Percentiles rank a stretch among this genome's conserved stretches.
Evolutionary conservation across 2,113 vertebrate genomes (phyloP).

Genomic region (Chloropsis hardwickii): DNA sequence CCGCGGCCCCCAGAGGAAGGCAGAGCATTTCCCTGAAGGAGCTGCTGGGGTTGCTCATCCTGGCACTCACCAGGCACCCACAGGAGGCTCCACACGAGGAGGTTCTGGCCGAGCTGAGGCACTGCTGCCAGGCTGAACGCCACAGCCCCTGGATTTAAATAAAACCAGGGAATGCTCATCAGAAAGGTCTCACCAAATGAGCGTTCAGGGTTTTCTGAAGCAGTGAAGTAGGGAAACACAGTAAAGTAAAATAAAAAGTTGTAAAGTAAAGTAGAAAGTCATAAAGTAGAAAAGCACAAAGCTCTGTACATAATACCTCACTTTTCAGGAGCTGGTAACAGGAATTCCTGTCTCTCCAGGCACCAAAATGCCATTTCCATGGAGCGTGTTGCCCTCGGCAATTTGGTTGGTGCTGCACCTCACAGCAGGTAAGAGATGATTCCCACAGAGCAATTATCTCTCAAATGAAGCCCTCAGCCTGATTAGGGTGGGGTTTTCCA

Average conservation of each 20-base stretch:
- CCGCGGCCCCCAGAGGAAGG: conserved; percentile 50
- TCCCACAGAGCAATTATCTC: neutral
- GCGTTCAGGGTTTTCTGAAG: accelerated
- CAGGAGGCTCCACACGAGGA: accelerated
- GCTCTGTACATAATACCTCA: accelerated
- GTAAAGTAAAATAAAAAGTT: neutral
- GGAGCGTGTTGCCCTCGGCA: neutral
- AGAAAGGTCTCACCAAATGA: accelerated
- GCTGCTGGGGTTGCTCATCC: conserved; percentile 53
- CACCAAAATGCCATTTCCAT: neutral
- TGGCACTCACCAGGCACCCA: neutral
- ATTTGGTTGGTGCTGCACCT: neutral
- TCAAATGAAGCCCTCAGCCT: neutral
- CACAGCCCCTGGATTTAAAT: neutral
- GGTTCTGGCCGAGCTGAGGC: accelerated
- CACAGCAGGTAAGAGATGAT: neutral
- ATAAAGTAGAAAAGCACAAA: accelerated
- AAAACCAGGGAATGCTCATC: accelerated
- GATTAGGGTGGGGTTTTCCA: neutral
- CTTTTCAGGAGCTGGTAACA: neutral
- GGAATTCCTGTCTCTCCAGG: neutral
- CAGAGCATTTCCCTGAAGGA: conserved; percentile 64
- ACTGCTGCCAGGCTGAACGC: accelerated
- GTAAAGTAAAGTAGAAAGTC: neutral
- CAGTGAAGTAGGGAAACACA: too few species aligned